A percentile compares a stretch with the other conserved stretches of the same genome.
phyloP scores from a whole-genome alignment of 23 tunicate genomes.

The Botrylloides violaceus region DNA sequence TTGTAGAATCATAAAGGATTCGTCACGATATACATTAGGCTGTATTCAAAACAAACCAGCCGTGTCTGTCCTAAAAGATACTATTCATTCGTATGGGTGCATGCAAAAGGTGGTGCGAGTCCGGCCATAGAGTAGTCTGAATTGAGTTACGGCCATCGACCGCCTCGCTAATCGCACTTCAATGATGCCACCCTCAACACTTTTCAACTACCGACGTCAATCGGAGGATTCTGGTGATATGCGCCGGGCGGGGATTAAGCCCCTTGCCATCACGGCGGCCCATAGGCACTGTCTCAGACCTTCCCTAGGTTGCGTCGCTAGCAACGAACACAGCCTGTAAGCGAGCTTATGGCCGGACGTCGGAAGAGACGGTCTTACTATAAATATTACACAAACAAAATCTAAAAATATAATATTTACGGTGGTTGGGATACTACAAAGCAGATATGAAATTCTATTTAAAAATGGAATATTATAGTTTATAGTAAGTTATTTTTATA shows the following conservation, averaged over 20 bases:
- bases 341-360: constrained; percentile 32
- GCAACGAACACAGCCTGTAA: neutral
- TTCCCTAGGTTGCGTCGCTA: constrained; percentile 19
- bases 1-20: too few relatives aligned
- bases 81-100: too few relatives aligned
- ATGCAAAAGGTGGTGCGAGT: too few relatives aligned
- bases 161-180: constrained; percentile 30
- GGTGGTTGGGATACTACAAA: too few relatives aligned
- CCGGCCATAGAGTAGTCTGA: constrained; percentile 32
- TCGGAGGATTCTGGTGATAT: neutral
- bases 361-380: too few relatives aligned
- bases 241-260: neutral
- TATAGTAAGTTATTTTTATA: neutral
- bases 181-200: constrained; percentile 4
- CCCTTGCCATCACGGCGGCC: constrained; percentile 3
- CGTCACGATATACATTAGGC: too few relatives aligned
- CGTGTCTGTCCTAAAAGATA: too few relatives aligned
- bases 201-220: neutral
- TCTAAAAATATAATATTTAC: too few relatives aligned
- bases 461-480: too few relatives aligned
- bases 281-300: constrained; percentile 25
- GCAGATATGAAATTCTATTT: too few relatives aligned
- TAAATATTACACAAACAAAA: too few relatives aligned
- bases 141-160: constrained; percentile 24
- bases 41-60: too few relatives aligned